Evolutionary conservation across 1,140 invertebrate species (phyloP), one percentile per base, ranked within the genome.

Genomic region (Bombyx mandarina): DNA sequence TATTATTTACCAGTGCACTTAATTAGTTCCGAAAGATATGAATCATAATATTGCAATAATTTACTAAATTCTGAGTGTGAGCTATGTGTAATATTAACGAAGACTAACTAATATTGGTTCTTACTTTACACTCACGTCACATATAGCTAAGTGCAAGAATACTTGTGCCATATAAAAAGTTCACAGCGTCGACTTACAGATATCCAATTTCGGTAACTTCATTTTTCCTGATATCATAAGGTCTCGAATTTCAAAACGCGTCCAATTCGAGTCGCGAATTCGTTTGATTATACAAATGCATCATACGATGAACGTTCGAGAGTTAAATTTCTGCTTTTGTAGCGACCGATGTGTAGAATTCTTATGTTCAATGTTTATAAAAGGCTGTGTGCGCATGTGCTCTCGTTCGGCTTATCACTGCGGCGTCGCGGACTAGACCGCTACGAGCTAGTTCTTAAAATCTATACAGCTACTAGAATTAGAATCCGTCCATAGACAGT

Each of bases 181-280:
- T 42, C 8, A 42, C 10, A 44, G 1, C 10, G 51, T 51, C 9
- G 43, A 80, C 80, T 82, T 67, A 77, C 73, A 64, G 45, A 77
- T 57, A 71, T 82, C 77, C 57, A 79, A 72, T 74, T 77, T 77
- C 67, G 72, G 69, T 54, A 80, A 65, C 62, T 79, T 84, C 54
- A 56, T 56, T 35, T 56, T 56, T 56, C 54, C 42, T n/a, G 54
- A 10, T 12, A 49, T 8, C 10, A 43, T 43, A 35, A 43, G 35
- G 52, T 43, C 52, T 54, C 12, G 8, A 7, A 7, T 49, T 49
- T 49, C 22, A n/a, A 22, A 49, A 22, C 43, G 43, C 46, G 44
- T 9, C 53, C 26, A 49, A 18, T 49, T n/a, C 48, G 12, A 42
- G 50, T 9, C 64, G 58, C 53, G 57, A 52, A 26, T 45, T 49